These are phyloP conservation scores for Fulica atra DNA, from an alignment of 2,113 vertebrate genomes.

Conservation along the genomic window DNA sequence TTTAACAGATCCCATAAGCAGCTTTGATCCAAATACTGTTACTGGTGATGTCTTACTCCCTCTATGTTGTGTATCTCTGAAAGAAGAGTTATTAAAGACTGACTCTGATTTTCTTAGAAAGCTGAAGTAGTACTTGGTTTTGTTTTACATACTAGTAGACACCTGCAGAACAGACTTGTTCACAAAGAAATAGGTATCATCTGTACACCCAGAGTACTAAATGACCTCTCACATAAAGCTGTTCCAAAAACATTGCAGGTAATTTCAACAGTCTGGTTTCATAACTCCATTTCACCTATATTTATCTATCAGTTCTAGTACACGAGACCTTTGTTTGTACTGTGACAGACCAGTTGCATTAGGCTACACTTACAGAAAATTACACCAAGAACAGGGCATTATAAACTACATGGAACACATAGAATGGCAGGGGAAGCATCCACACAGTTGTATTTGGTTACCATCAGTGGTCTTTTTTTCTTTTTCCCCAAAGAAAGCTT, in stretches of 20 bases:
- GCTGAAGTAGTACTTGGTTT: background rate
- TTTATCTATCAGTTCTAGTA: background rate
- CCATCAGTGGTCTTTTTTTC: background rate
- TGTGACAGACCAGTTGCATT: background rate
- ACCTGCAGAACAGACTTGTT: background rate
- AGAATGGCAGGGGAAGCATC: background rate
- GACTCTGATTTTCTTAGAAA: background rate
- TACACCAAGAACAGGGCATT: background rate
- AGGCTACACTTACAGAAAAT: background rate
- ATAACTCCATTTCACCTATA: background rate
- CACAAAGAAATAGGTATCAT: background rate
- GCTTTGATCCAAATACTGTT: background rate
- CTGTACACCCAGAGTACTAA: background rate
- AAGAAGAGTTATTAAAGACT: background rate
- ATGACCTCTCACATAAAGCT: background rate
- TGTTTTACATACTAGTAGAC: background rate
- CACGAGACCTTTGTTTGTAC: background rate
- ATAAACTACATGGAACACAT: background rate
- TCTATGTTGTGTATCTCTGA: background rate
- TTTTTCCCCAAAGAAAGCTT: background rate
- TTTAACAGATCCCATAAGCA: background rate
- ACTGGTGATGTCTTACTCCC: background rate
- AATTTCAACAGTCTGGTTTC: conserved; percentile 15
- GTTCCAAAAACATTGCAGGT: background rate
- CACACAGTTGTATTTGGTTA: background rate